Evolutionary conservation across 2,888 invertebrate genomes (phyloP).

Genomic region (Limnephilus marmoratus): DNA sequence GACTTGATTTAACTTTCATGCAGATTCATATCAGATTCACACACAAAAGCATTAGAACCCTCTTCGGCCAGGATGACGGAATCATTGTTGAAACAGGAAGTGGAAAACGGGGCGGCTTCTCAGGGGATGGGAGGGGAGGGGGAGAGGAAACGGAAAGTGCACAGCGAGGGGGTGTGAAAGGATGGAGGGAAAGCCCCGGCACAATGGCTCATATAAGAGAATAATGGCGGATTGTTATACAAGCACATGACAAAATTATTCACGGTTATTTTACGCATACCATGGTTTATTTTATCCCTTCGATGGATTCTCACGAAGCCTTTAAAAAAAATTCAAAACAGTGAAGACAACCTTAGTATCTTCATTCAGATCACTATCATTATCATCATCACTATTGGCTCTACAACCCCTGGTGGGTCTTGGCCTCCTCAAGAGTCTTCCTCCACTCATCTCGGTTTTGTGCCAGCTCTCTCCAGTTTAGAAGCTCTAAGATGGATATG

Average conservation of each 20-base stretch:
- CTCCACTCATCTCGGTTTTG: too few species aligned
- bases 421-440: too few species aligned
- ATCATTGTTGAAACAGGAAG: conserved; percentile 60
- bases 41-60: conserved; percentile 61
- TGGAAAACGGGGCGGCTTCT: conserved; percentile 50
- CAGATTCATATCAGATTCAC: conserved; percentile 62
- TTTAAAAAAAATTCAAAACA: not conserved
- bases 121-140: not conserved
- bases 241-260: conserved; percentile 26
- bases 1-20: conserved; percentile 60
- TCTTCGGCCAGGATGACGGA: conserved; percentile 52
- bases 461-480: too few species aligned
- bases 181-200: conserved; percentile 42
- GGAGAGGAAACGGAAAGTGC: conserved; percentile 54
- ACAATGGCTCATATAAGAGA: conserved; percentile 53
- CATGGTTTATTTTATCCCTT: not conserved
- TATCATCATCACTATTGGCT: too few species aligned
- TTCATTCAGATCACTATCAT: too few species aligned
- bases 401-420: too few species aligned
- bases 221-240: conserved; percentile 43
- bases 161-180: conserved; percentile 51
- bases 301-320: not conserved
- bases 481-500: too few species aligned
- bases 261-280: conserved; percentile 5
- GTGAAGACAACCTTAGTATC: not conserved